Conservation (phyloP, 2,113 vertebrate species). For the Brachionichthys hirsutus region DNA sequence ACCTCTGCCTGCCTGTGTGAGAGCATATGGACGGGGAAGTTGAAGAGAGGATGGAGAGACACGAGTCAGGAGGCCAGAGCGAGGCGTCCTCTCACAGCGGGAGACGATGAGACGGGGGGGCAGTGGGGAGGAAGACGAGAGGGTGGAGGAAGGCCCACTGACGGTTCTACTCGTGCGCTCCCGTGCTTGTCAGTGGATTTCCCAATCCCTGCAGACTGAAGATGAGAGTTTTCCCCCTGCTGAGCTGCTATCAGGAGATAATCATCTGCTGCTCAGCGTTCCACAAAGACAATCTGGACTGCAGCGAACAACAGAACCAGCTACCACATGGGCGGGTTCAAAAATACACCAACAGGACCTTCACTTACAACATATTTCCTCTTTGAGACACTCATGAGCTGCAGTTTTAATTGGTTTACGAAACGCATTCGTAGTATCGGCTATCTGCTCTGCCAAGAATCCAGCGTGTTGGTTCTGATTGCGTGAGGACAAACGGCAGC, state of each 20-base stretch:
- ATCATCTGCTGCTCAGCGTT: conserved; percentile 71
- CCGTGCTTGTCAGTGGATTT: conserved; percentile 55
- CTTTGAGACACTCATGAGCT: conserved; percentile 12
- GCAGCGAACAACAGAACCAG: conserved; percentile 48
- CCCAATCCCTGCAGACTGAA: conserved; percentile 57
- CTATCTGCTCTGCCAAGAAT: conserved; percentile 44
- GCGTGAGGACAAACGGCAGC: conserved; percentile 62
- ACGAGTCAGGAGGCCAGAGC: conserved; percentile 58
- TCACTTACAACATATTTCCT: conserved; percentile 30
- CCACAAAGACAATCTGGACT: conserved; percentile 58
- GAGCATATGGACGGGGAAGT: conserved; percentile 71
- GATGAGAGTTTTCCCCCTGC: conserved; percentile 59
- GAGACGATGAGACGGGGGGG: conserved; percentile 48
- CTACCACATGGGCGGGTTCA: conserved; percentile 47
- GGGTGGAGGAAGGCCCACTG: conserved; percentile 42
- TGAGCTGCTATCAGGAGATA: conserved; percentile 69
- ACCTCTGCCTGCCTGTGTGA: conserved; percentile 69
- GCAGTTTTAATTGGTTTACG: conserved; percentile 37
- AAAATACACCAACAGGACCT: conserved; percentile 22
- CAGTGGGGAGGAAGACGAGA: background rate
- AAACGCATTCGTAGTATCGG: conserved; percentile 37
- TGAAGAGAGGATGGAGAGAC: conserved; percentile 65
- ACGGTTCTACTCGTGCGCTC: conserved; percentile 52
- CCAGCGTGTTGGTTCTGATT: conserved; percentile 43
- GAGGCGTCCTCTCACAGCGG: conserved; percentile 48